Conservation (phyloP, 2,113 vertebrate species). For the Semnornis frantzii region DNA sequence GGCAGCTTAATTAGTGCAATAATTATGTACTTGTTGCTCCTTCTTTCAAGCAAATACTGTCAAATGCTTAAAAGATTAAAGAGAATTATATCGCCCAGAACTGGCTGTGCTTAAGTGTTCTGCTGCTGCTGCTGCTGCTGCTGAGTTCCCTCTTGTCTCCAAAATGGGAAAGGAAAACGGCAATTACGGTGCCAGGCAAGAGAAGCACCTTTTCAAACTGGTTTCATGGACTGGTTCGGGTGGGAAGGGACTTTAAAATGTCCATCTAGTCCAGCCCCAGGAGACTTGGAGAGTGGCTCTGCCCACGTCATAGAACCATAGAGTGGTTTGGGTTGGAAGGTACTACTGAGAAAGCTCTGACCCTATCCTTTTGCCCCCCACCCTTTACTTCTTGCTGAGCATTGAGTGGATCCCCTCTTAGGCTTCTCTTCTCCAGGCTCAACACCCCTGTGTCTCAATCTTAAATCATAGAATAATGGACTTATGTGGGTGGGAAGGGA, state of each 20-base stretch:
- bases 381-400: too few species aligned
- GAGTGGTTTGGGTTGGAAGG: too few species aligned
- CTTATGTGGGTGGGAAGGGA: too few species aligned
- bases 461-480: too few species aligned
- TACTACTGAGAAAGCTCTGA: too few species aligned
- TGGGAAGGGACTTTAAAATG: neutral
- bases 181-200: fast-evolving
- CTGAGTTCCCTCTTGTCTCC: slow-evolving; percentile 15
- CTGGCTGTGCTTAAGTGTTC: slow-evolving; percentile 79
- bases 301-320: too few species aligned
- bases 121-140: neutral
- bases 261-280: neutral
- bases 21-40: slow-evolving; percentile 98
- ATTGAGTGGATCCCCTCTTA: too few species aligned
- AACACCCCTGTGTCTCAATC: too few species aligned
- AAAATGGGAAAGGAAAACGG: neutral
- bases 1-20: slow-evolving; percentile 96
- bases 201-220: fast-evolving
- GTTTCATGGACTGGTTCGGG: neutral
- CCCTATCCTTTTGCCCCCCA: too few species aligned
- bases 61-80: slow-evolving; percentile 95
- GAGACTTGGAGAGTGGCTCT: too few species aligned
- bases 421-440: too few species aligned
- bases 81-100: slow-evolving; percentile 84
- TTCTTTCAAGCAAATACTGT: slow-evolving; percentile 96